Percentiles rank a stretch among this genome's conserved stretches.
phyloP scores from a whole-genome alignment of 2,797 vertebrate species.

The Gymnoscopelus microlampas region DNA sequence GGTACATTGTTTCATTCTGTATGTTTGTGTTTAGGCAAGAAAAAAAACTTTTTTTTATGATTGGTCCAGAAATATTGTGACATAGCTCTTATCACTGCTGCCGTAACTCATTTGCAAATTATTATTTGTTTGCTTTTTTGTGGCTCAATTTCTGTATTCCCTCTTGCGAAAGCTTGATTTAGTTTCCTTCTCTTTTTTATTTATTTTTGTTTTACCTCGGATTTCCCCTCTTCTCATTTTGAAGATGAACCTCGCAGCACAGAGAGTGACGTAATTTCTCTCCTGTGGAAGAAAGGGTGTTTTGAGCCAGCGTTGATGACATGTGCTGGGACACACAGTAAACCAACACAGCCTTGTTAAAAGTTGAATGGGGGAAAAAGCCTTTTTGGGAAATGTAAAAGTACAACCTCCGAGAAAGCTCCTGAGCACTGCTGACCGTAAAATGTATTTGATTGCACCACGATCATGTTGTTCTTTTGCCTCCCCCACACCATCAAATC shows the following conservation, averaged over 20 bases:
- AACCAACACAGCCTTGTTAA: constrained; percentile 16
- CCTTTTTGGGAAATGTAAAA: constrained; percentile 12
- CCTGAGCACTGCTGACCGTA: constrained; percentile 20
- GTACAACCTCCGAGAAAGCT: constrained; percentile 19
- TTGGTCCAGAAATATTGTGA: too few species aligned
- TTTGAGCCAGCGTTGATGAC: constrained; percentile 17
- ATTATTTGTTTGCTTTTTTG: too few species aligned
- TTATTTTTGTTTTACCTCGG: neutral
- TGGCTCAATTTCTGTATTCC: neutral
- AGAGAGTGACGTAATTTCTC: neutral
- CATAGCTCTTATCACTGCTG: too few species aligned
- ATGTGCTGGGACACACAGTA: constrained; percentile 11
- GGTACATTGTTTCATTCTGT: too few species aligned
- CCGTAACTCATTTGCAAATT: too few species aligned
- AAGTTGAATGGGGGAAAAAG: constrained; percentile 7
- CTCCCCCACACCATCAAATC: constrained; percentile 6
- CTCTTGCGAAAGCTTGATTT: neutral
- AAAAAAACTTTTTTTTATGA: too few species aligned
- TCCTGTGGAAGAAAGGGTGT: neutral
- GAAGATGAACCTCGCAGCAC: neutral
- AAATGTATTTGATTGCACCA: constrained; percentile 43
- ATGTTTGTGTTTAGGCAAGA: too few species aligned
- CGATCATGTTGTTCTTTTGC: constrained; percentile 28
- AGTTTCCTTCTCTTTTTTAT: neutral
- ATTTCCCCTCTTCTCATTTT: neutral